phyloP scores from a whole-genome alignment of 2,797 vertebrate species.

The Enteromius unitaeniatus region DNA sequence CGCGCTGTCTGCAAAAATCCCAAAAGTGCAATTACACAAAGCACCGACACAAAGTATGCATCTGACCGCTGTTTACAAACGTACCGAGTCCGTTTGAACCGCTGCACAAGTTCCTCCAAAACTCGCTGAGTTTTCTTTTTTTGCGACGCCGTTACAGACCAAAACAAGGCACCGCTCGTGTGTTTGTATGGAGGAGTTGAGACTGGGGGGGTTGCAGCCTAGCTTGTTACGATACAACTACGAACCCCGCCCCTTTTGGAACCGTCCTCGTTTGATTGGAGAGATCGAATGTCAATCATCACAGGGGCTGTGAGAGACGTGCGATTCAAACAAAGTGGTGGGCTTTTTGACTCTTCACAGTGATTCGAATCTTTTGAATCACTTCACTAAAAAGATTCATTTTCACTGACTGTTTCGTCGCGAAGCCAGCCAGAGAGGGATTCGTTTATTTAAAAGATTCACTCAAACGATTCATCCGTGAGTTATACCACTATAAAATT shows the following conservation, averaged over 20 bases:
- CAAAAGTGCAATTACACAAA: slow-evolving; percentile 53
- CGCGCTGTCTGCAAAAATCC: slow-evolving; percentile 41
- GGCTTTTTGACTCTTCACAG: neutral
- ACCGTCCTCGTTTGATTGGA: slow-evolving; percentile 21
- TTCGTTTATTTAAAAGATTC: neutral
- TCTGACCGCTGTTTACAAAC: slow-evolving; percentile 7
- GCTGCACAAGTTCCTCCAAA: slow-evolving; percentile 17
- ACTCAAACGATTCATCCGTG: neutral
- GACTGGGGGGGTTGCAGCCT: slow-evolving; percentile 58
- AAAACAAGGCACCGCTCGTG: slow-evolving; percentile 70
- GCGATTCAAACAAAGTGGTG: neutral
- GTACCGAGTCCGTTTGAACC: slow-evolving; percentile 12
- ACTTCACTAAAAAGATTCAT: neutral
- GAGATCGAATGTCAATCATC: slow-evolving; percentile 35
- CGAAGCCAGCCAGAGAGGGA: neutral
- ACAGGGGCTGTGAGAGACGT: neutral
- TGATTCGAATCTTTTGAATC: slow-evolving; percentile 15
- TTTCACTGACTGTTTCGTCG: neutral
- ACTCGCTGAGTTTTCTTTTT: slow-evolving; percentile 2
- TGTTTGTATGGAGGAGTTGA: slow-evolving; percentile 50
- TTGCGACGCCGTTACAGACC: slow-evolving; percentile 30
- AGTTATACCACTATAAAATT: slow-evolving; percentile 30
- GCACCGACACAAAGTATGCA: slow-evolving; percentile 38
- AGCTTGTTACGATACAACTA: slow-evolving; percentile 63
- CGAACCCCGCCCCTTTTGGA: slow-evolving; percentile 32